These are phyloP conservation scores for Sebastes diploproa DNA, from an alignment of 2,797 vertebrate species.

Conservation along the genomic window DNA sequence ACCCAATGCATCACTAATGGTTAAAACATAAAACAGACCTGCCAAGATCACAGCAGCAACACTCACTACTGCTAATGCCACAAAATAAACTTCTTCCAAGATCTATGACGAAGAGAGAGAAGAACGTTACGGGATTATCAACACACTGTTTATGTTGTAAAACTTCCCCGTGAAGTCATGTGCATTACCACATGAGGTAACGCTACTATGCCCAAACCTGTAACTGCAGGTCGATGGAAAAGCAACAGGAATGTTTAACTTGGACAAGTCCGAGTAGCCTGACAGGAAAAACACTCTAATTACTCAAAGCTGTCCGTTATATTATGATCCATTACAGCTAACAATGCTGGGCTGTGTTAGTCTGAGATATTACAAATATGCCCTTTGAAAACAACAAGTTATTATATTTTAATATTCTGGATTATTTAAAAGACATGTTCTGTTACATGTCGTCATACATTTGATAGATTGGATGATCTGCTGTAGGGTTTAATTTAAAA, in stretches of 20 bases:
- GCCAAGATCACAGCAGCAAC: neutral
- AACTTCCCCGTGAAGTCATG: neutral
- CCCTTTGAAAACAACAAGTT: neutral
- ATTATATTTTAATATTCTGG: neutral
- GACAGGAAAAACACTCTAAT: neutral
- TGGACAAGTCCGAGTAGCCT: neutral
- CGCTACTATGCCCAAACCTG: neutral
- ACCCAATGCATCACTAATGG: neutral
- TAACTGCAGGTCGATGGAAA: neutral
- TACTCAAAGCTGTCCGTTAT: neutral
- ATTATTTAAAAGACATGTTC: neutral
- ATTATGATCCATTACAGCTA: neutral
- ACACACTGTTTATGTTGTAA: neutral
- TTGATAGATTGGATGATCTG: neutral
- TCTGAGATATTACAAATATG: neutral
- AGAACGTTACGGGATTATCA: neutral
- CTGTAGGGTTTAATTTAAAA: neutral
- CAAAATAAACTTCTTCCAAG: neutral
- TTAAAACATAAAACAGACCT: slow-evolving; percentile 11
- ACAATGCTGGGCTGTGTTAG: neutral
- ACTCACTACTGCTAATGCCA: neutral
- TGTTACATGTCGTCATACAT: neutral
- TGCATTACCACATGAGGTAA: neutral
- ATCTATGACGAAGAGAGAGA: neutral
- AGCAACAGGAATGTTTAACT: neutral